A percentile compares a stretch with the other conserved stretches of the same genome.
These are phyloP conservation scores for Girardia tigrina DNA, from an alignment of 2,888 invertebrate species.

Conservation along the genomic window DNA sequence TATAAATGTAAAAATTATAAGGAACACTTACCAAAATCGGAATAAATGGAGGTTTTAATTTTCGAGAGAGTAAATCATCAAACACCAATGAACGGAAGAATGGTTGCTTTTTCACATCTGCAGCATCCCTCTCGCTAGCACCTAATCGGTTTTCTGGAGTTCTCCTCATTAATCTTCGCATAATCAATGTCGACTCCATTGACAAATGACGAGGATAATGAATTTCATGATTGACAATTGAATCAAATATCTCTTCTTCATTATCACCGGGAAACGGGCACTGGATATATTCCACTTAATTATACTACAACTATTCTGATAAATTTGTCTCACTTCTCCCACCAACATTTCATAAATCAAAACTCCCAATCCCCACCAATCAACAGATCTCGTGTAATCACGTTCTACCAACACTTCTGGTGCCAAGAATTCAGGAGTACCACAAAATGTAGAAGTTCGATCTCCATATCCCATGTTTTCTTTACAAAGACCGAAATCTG, in stretches of 20 bases:
- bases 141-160: slow-evolving; percentile 93
- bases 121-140: slow-evolving; percentile 90
- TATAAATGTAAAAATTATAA: not conserved
- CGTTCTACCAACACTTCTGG: slow-evolving; percentile 97
- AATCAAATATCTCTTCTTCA: slow-evolving; percentile 96
- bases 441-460: slow-evolving; percentile 77
- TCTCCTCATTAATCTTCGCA: slow-evolving; percentile 87
- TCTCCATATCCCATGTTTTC: slow-evolving; percentile 98
- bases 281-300: not conserved
- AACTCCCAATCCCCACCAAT: slow-evolving; percentile 99
- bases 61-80: slow-evolving; percentile 68
- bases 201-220: slow-evolving; percentile 93
- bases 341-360: slow-evolving; percentile 99
- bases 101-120: slow-evolving; percentile 95
- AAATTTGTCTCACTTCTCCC: slow-evolving; percentile 63
- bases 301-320: not conserved
- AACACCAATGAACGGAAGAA: slow-evolving; percentile 60
- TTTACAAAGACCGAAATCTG: slow-evolving; percentile 90
- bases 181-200: slow-evolving; percentile 90
- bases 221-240: slow-evolving; percentile 98
- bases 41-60: slow-evolving; percentile 89
- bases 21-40: slow-evolving; percentile 74
- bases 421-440: slow-evolving; percentile 69
- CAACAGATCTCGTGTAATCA: slow-evolving; percentile 91
- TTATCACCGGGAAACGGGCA: slow-evolving; percentile 60